Evolutionary conservation across 35 echinoderm and acorn worm genomes (phyloP), one percentile per base, ranked within the genome.

Genomic region (Apostichopus californicus): DNA sequence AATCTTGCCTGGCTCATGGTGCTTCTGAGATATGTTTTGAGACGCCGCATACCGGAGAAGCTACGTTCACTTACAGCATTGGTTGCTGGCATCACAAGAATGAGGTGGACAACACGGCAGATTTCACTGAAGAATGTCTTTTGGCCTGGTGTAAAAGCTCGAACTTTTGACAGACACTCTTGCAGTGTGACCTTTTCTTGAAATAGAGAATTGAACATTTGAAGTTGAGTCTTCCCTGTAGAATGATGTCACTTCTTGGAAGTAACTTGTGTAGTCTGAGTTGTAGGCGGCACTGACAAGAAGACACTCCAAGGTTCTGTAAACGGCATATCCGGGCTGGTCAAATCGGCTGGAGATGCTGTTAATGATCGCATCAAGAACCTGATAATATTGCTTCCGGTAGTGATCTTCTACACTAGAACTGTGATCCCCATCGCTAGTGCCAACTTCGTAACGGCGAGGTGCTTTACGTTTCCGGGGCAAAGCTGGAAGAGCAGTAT

Each of bases 101-200:
- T 77, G 73, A 77, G 73, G 73, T 77, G 73, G 73, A 77, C 73
- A 9, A 77, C 73, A 77, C 11, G 73, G 5, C 73, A 77, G 73
- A 77, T 77, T 77, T 77, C 11, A 77, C 73, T 77, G 73, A 77
- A 77, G 73, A 77, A 77, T 77, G 73, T 77, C 73, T 77, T 77
- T 77, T 77, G 73, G 73, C 1, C 6, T 77, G 73, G 8, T 77
- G 73, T 77, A 6, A 77, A 1, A 77, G 73, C 73, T 77, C 9
- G 0, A 77, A 77, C 73, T n/a, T 77, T 77, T 6, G 73, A 77
- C 73, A 77, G 5, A 77, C 73, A 72, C 68, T 12, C 73, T 77
- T 77, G 73, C 24, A 11, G 73, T 9, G 0, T 77, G 73, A 77
- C 73, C 13, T 77, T 77, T 77, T 77, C 73, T 77, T 77, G 73